Base-by-base conservation (phyloP, 2,797 vertebrate genomes). In the Trachurus trachurus region DNA sequence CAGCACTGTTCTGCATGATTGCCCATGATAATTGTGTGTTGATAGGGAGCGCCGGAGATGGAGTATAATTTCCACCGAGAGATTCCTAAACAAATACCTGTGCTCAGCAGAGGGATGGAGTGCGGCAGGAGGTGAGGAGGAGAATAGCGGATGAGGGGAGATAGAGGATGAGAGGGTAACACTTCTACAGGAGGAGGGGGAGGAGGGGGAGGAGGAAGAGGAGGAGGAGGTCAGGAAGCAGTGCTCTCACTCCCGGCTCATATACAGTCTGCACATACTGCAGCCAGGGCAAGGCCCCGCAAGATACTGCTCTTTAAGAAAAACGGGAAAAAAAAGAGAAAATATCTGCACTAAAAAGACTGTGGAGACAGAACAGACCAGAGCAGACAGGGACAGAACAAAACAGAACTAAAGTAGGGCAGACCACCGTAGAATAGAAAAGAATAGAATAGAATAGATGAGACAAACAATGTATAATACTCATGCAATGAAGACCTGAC, bases 1-100 rank as follows among this genome's bases (percentile, higher is more conserved):
- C 96, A 95, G 96, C 94, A 94, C 96, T 98, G 97, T 98, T 98
- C 97, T 97, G 98, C 97, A 97, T 98, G 97, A 98, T 98, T 97
- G 98, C 97, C 96, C 97, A 96, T 98, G 97, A 98, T 98, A 98
- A 98, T 98, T 98, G 97, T 98, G 97, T 98, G 97, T 98, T 98
- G 97, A 98, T 98, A 98, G 97, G 95, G 96, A 98, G 97, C 96
- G 96, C 96, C 94, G 96, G 96, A 97, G 97, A 97, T 96, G 97
- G 97, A 98, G 97, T 97, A 97, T 97, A 97, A 98, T 98, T 98
- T 98, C 97, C 93, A 94, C 93, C 95, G 95, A 96, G 97, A 96
- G 97, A 96, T 97, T 97, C 97, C 97, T 97, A 98, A 98, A 98
- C 97, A 98, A 98, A 98, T 97, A 97, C 94, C 93, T 94, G 93